These are phyloP conservation scores for Phengaris arion DNA, from an alignment of 2,888 invertebrate genomes.

Conservation along the genomic window DNA sequence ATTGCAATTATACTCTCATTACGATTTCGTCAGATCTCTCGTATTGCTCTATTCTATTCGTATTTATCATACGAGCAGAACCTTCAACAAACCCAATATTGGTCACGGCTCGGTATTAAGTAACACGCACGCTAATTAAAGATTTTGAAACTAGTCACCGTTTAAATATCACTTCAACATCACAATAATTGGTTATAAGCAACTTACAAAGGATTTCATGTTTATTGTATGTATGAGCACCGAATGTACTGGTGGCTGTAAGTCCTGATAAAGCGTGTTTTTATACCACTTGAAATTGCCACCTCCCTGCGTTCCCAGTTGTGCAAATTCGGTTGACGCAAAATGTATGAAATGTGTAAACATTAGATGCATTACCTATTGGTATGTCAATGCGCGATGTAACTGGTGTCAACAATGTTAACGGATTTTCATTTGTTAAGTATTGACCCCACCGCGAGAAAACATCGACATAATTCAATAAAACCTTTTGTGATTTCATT, in stretches of 20 bases:
- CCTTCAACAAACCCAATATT: conserved; percentile 22
- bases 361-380: conserved; percentile 71
- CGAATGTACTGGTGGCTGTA: conserved; percentile 56
- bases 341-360: conserved; percentile 77
- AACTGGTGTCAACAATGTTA: conserved; percentile 68
- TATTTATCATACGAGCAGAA: conserved; percentile 15
- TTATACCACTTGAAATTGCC: conserved; percentile 65
- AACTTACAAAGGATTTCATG: conserved; percentile 76
- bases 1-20: conserved; percentile 29
- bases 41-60: conserved; percentile 25
- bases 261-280: conserved; percentile 67
- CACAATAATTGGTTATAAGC: conserved; percentile 36
- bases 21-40: conserved; percentile 24
- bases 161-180: conserved; percentile 36
- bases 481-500: not conserved
- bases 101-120: conserved; percentile 18
- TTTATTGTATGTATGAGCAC: conserved; percentile 43
- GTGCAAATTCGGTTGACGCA: conserved; percentile 68
- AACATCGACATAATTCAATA: conserved; percentile 28
- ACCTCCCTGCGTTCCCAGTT: conserved; percentile 66
- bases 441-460: conserved; percentile 50
- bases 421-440: conserved; percentile 64
- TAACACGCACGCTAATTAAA: conserved; percentile 25
- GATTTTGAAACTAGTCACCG: conserved; percentile 18
- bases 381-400: conserved; percentile 65